Evolutionary conservation across 2,797 vertebrate species (phyloP).

Genomic region (Lithobates pipiens): DNA sequence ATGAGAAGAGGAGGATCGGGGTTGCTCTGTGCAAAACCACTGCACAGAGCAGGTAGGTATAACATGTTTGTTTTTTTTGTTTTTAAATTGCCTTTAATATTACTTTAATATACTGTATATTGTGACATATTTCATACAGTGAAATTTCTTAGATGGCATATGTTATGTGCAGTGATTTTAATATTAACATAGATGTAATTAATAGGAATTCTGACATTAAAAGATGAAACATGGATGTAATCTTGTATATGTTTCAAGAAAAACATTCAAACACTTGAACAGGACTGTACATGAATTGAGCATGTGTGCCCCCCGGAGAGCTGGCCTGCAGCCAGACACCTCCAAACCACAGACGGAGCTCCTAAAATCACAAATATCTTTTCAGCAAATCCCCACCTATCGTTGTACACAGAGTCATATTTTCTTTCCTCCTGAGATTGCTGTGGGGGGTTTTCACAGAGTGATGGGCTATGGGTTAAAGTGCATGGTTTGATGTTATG

Average conservation of each 20-base stretch:
- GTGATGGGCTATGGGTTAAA: constrained; percentile 65
- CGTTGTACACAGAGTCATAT: constrained; percentile 31
- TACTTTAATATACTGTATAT: not conserved
- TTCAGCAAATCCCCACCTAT: constrained; percentile 51
- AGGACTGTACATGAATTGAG: constrained; percentile 39
- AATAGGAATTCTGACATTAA: not conserved
- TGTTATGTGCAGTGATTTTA: not conserved
- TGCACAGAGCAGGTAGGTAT: too few relatives aligned
- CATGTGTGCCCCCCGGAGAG: constrained; percentile 40
- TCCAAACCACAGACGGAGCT: constrained; percentile 20
- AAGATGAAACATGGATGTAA: not conserved
- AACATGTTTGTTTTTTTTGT: too few relatives aligned
- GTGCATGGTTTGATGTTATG: constrained; percentile 63
- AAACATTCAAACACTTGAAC: not conserved
- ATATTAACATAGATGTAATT: not conserved
- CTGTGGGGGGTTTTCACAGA: constrained; percentile 44
- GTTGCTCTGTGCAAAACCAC: too few relatives aligned
- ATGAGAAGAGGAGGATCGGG: too few relatives aligned
- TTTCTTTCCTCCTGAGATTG: constrained; percentile 38
- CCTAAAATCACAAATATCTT: constrained; percentile 36
- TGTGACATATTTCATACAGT: not conserved
- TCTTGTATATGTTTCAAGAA: not conserved
- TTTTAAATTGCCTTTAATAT: too few relatives aligned
- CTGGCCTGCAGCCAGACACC: constrained; percentile 19
- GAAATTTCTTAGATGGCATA: not conserved